Evolutionary conservation across 2,797 vertebrate species (phyloP).

Genomic region (Urocyon cinereoargenteus): DNA sequence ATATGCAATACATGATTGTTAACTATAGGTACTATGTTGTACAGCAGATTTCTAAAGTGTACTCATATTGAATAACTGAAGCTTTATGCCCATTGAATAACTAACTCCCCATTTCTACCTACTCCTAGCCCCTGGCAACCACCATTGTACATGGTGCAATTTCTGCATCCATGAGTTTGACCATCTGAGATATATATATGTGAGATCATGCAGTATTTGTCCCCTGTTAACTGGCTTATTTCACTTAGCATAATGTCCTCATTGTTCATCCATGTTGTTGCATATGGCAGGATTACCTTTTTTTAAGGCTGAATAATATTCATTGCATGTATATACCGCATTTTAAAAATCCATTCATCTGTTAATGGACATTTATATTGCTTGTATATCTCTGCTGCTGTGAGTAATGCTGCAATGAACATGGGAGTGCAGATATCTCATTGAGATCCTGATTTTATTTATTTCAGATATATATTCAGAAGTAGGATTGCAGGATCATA

Average conservation of each 20-base stretch:
- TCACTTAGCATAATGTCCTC: not conserved
- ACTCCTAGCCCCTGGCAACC: not conserved
- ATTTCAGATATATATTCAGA: not conserved
- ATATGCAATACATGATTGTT: not conserved
- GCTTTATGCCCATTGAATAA: not conserved
- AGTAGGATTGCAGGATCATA: not conserved
- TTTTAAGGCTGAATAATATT: not conserved
- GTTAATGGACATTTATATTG: not conserved
- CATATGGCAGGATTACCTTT: not conserved
- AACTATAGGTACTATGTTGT: not conserved
- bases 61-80: not conserved
- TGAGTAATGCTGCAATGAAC: not conserved
- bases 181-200: not conserved
- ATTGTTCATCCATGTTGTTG: not conserved
- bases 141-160: not conserved
- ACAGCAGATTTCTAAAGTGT: not conserved
- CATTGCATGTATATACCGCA: not conserved
- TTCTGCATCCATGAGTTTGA: not conserved
- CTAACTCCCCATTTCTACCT: not conserved
- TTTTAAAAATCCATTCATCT: not conserved
- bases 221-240: not conserved
- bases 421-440: not conserved
- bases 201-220: not conserved
- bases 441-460: not conserved
- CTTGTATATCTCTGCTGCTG: not conserved